Conservation (phyloP, 2,113 vertebrate species). For the Ginglymostoma cirratum region DNA sequence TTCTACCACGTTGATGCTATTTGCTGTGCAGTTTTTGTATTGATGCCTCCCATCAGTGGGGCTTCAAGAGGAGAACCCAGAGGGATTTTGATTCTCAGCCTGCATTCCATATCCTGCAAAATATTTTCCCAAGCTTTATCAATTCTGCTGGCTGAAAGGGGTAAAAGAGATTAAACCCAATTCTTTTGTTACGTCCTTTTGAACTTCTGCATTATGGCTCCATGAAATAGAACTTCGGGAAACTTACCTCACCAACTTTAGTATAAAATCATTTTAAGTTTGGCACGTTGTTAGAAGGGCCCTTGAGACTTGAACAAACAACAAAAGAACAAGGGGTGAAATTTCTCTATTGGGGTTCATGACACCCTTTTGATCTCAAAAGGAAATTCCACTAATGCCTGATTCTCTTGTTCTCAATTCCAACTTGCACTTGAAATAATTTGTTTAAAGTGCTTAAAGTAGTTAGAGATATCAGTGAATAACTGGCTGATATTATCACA, state of each 20-base stretch:
- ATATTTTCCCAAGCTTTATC: not conserved
- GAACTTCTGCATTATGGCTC: not conserved
- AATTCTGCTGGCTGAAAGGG: not conserved
- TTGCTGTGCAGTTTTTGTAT: not conserved
- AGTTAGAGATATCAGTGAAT: not conserved
- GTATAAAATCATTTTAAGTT: not conserved
- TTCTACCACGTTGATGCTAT: not conserved
- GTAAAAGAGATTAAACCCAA: not conserved
- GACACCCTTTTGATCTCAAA: not conserved
- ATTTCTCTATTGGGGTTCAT: not conserved
- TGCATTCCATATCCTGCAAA: not conserved
- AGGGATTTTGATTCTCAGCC: not conserved
- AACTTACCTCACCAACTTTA: not conserved
- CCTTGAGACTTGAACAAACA: not conserved
- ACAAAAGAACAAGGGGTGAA: not conserved
- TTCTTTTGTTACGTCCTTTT: not conserved
- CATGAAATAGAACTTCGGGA: not conserved
- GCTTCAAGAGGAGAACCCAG: not conserved
- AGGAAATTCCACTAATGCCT: not conserved
- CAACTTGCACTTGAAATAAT: not conserved
- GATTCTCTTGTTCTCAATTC: not conserved
- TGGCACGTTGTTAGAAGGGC: not conserved
- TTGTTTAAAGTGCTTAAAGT: not conserved
- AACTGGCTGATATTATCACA: not conserved
- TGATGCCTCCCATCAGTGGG: not conserved